These are phyloP conservation scores for Asarcornis scutulata DNA, from an alignment of 2,113 vertebrate species.

Conservation along the genomic window DNA sequence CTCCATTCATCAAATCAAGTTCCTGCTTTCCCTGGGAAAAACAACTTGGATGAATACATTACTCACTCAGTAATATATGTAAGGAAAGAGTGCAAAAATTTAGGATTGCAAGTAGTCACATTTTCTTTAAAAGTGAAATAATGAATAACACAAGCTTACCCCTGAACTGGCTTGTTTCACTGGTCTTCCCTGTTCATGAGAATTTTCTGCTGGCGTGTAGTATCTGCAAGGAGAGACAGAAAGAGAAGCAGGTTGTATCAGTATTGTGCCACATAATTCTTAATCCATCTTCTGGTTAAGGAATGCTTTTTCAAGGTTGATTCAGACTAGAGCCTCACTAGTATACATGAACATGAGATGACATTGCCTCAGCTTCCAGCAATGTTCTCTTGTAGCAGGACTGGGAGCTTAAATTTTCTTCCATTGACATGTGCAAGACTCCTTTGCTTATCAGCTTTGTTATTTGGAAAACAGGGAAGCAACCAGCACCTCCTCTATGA, in stretches of 20 bases:
- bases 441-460: neutral
- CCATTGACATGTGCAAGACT: neutral
- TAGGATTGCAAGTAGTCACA: neutral
- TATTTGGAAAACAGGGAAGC: neutral
- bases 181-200: neutral
- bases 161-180: neutral
- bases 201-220: neutral
- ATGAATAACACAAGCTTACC: constrained; percentile 39
- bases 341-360: neutral
- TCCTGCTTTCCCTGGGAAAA: neutral
- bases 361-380: neutral
- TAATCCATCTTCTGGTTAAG: neutral
- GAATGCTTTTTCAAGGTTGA: neutral
- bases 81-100: neutral
- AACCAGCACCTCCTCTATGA: neutral
- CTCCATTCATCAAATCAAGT: neutral
- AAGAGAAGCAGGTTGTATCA: neutral
- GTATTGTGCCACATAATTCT: neutral
- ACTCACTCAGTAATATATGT: neutral
- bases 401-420: neutral
- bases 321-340: neutral
- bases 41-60: neutral
- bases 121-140: neutral
- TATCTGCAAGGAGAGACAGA: neutral
- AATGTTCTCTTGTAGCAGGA: neutral